Evolutionary conservation across 2,797 vertebrate genomes (phyloP), one percentile per base, ranked within the genome.

Genomic region (Pipistrellus pygmaeus): DNA sequence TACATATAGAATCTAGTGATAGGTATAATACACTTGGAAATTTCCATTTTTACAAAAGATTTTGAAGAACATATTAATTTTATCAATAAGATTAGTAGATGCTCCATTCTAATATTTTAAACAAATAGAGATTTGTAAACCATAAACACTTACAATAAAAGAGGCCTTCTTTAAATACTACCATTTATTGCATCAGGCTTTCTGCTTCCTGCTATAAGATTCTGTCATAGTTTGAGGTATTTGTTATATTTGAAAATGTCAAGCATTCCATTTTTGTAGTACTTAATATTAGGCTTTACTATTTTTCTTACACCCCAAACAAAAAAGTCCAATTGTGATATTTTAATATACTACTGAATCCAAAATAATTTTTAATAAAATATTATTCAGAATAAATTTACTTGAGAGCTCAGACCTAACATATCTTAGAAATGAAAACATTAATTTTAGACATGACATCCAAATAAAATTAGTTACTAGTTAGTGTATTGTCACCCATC

Each of bases 401-500:
- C 14, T 73, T 72, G 30, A 71, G 25, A 83, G 55, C 11, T 78
- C 80, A 87, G 15, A 60, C 3, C 18, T 75, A 55, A 21, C 0
- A 8, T 55, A 41, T 2, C 3, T 53, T 89, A 48, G 30, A 75
- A 18, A 90, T 80, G 51, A 82, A 93, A 87, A 5, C 32, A 55
- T 62, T 55, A 60, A 83, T 82, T 95, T 95, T 53, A 87, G 62
- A 85, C 30, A 75, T 62, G 57, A 80, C 5, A 83, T 27, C 14
- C 9, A 85, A 71, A 72, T 30, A 85, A 95, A 96, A 85, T 95
- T 78, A 85, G 32, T 86, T 57, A 86, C 53, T 91, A 80, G 21
- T 53, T 64, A 89, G 10, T 48, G 11, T 68, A 55, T 87, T 95
- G 93, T 38, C 18, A 66, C 64, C 35, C 23, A 60, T 75, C 23